Conservation (phyloP, 2,797 vertebrate species). For the Meriones psammophilus region DNA sequence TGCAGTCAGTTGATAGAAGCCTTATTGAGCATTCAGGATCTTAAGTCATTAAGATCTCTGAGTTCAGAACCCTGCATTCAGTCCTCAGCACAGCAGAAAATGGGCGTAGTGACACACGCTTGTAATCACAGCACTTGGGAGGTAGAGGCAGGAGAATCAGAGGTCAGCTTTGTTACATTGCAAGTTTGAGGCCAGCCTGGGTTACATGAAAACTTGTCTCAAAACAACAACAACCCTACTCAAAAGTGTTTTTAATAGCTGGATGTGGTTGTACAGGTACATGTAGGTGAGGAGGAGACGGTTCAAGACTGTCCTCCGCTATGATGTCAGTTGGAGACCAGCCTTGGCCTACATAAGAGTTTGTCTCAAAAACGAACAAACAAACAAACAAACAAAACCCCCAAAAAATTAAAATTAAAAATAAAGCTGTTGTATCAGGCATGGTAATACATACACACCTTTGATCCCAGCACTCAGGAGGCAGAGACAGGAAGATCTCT, state of each 20-base stretch:
- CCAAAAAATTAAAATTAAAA: background rate
- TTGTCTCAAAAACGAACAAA: background rate
- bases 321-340: background rate
- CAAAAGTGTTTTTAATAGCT: background rate
- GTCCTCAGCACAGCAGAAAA: background rate
- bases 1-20: background rate
- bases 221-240: conserved; percentile 22
- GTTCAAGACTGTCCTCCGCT: background rate
- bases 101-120: background rate
- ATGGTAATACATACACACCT: background rate
- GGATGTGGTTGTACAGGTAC: background rate
- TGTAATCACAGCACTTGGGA: background rate
- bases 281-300: background rate
- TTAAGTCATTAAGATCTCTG: no score
- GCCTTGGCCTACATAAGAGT: background rate
- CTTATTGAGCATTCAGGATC: background rate
- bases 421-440: background rate
- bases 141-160: background rate
- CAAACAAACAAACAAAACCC: background rate
- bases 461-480: background rate
- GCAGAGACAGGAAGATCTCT: background rate
- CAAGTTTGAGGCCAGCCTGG: background rate
- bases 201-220: background rate
- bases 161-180: background rate
- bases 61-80: background rate